These are phyloP conservation scores for Andricus grossulariae DNA, from an alignment of 1,140 invertebrate genomes.

Conservation along the genomic window DNA sequence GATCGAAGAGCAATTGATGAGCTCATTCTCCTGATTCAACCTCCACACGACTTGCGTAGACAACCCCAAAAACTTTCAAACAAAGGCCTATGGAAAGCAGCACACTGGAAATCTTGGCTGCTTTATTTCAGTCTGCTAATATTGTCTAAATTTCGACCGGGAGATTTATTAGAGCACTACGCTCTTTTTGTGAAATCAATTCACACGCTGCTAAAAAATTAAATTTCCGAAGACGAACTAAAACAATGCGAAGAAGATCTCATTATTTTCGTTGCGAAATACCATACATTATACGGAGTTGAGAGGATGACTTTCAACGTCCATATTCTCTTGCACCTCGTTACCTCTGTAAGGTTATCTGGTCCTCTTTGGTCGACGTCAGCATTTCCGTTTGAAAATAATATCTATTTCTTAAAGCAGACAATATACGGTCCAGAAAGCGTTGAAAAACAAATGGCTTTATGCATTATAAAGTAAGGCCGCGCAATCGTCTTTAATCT, in stretches of 20 bases:
- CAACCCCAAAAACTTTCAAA: background rate
- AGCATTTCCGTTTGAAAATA: slow-evolving; percentile 36
- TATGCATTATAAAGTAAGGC: too few relatives aligned
- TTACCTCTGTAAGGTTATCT: too few relatives aligned
- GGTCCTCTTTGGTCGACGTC: too few relatives aligned
- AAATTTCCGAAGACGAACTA: too few relatives aligned
- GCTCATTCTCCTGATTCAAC: background rate
- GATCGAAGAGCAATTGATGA: slow-evolving; percentile 26
- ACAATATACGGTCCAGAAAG: slow-evolving; percentile 27
- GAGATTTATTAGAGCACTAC: slow-evolving; percentile 31
- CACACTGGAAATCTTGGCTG: background rate
- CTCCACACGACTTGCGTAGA: slow-evolving; percentile 24
- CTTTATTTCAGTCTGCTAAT: slow-evolving; percentile 32
- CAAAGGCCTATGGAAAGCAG: background rate
- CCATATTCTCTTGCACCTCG: slow-evolving; percentile 26
- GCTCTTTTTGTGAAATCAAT: slow-evolving; percentile 19
- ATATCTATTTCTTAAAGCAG: slow-evolving; percentile 37
- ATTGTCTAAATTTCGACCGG: slow-evolving; percentile 5
- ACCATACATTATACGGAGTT: slow-evolving; percentile 33
- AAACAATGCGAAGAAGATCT: slow-evolving; percentile 34
- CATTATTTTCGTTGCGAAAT: slow-evolving; percentile 30
- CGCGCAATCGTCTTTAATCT: too few relatives aligned
- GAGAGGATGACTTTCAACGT: slow-evolving; percentile 37
- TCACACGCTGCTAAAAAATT: slow-evolving; percentile 15
- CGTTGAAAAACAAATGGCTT: slow-evolving; percentile 34